Evolutionary conservation across 2,797 vertebrate species (phyloP).

Genomic region (Capromys pilorides): DNA sequence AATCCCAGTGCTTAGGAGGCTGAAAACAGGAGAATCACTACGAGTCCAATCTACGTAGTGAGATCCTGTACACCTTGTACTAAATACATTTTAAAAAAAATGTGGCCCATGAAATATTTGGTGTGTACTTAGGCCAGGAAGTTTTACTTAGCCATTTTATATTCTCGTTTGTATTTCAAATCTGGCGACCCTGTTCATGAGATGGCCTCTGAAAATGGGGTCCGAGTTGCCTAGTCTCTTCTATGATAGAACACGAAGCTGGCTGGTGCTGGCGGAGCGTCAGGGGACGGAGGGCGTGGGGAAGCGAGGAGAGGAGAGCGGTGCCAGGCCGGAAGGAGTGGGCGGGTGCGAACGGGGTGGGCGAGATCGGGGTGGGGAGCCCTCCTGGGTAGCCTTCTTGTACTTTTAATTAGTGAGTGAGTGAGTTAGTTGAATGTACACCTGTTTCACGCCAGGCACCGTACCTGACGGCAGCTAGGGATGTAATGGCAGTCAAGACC

Average conservation of each 20-base stretch:
- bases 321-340: neutral
- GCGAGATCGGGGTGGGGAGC: too few relatives aligned
- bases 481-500: neutral
- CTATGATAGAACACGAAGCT: too few relatives aligned
- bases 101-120: neutral
- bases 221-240: too few relatives aligned
- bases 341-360: fast-evolving
- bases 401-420: neutral
- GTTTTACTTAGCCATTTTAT: neutral
- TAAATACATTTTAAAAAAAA: too few relatives aligned
- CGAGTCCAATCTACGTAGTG: too few relatives aligned
- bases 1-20: too few relatives aligned
- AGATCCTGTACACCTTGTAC: too few relatives aligned
- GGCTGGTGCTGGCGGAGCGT: neutral
- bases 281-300: neutral
- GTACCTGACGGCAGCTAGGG: neutral
- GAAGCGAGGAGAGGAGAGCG: neutral
- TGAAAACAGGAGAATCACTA: too few relatives aligned
- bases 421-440: neutral
- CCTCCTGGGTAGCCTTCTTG: neutral
- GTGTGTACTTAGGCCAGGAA: neutral
- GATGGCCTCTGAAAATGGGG: too few relatives aligned
- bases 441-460: neutral
- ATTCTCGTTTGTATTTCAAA: neutral
- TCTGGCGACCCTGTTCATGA: too few relatives aligned